Evolutionary conservation across 2,113 vertebrate species (phyloP), one percentile per base, ranked within the genome.

Genomic region (Diphyllodes magnificus): DNA sequence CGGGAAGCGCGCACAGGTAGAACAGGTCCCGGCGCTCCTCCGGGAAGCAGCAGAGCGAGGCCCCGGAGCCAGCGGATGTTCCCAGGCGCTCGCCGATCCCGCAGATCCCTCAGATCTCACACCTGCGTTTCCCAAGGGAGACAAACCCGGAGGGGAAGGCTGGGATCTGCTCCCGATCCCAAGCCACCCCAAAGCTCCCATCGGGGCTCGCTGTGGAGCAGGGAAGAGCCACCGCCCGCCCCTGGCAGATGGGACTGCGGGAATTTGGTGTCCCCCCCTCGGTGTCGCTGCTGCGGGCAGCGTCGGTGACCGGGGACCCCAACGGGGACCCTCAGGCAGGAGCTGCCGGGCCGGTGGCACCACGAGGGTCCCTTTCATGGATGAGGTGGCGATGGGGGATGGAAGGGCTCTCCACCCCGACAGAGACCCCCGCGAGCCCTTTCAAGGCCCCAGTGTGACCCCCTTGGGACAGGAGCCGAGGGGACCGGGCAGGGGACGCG

Each of bases 11-110:
- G 27, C 94, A 51, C 95, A 88, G 92, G 95, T 88, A 37, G 1
- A 80, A 94, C 94, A 83, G 93, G 93, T 93, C 91, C 89, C 56
- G 94, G 91, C 57, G 47, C 87, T 65, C 56, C 93, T 37, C 54
- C 5, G 17, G 84, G 77, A 70, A 66, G 87, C 27, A 9, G 60
- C 37, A 2, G 54, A 30, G 86, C 30, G 23, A 33, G 69, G 35
- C 86, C 76, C 90, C 3, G 84, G 8, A 25, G 92, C 85, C 82
- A 2, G 45, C 6, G 7, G 93, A 79, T 44, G 50, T 60, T 92
- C 71, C 88, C 80, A 45, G 83, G 88, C 3, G 7, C 35, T 57
- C 3, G 60, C 54, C 56, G 89, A 91, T 83, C 66, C 78, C 71
- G 0, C 53, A 50, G 92, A 86, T 81, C 78, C 49, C 22, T 8